Percentiles rank a stretch among this genome's conserved stretches.
Conservation (phyloP, 2,113 vertebrate species). For the Thalassoma bifasciatum region DNA sequence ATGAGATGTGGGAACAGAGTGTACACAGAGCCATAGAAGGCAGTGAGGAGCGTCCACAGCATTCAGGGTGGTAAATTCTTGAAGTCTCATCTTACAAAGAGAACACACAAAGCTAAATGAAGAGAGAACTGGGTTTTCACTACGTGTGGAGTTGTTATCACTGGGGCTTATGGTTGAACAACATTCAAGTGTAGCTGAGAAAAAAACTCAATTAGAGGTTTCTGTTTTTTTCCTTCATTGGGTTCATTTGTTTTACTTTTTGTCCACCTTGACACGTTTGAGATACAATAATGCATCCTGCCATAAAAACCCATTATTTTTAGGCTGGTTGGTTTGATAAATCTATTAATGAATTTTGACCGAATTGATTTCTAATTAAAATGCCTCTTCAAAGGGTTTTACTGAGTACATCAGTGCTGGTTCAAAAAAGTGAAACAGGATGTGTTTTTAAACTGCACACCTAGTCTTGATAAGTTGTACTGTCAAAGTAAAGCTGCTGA, state of each 20-base stretch:
- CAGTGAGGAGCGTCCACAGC: conserved; percentile 26
- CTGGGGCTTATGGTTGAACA: not conserved
- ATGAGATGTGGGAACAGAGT: not conserved
- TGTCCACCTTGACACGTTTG: not conserved
- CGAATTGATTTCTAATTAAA: not conserved
- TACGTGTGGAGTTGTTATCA: not conserved
- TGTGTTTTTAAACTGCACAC: not conserved
- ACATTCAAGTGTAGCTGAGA: not conserved
- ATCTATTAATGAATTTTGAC: too few relatives aligned
- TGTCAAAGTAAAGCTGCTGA: not conserved
- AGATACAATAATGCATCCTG: not conserved
- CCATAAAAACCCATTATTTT: not conserved
- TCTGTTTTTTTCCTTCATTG: not conserved
- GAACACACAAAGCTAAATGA: conserved; percentile 11
- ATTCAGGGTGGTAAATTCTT: conserved; percentile 34
- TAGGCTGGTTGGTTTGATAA: not conserved
- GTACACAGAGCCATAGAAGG: conserved; percentile 57
- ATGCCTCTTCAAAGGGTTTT: not conserved
- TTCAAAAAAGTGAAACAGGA: not conserved
- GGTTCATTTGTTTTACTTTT: not conserved
- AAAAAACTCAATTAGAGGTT: not conserved
- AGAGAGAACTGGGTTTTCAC: conserved; percentile 14
- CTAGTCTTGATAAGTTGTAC: not conserved
- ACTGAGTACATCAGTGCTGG: not conserved
- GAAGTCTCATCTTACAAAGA: conserved; percentile 44